Evolutionary conservation across 2,888 invertebrate genomes (phyloP), one percentile per base, ranked within the genome.

Genomic region (Oxytorus armatus): DNA sequence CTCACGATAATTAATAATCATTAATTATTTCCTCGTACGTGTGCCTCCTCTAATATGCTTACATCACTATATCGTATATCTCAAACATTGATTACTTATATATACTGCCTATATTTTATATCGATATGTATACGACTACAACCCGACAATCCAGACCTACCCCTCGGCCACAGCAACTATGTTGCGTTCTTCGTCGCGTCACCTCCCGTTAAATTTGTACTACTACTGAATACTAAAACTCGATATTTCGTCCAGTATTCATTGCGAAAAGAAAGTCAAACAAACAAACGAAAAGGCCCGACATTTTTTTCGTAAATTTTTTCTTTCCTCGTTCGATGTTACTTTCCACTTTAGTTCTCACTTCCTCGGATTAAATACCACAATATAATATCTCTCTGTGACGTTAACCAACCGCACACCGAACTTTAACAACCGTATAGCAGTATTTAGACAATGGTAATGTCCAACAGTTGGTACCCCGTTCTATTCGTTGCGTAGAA

Each of bases 371-470:
- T n/a, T n/a, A n/a, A n/a, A n/a, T n/a, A 53, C 68, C 75, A 51
- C 63, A 69, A 66, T 33, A 73, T 53, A 25, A 18, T n/a, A 79
- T 44, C 42, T 63, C 14, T 59, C 14, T 72, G 33, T 49, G 14
- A 73, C 44, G 53, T 74, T 51, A n/a, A 73, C 79, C 70, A 81
- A 79, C 65, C 68, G 76, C 70, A 80, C 74, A 82, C 73, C 72
- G 78, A 82, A 76, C 75, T 83, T 70, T 70, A 51, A 77, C 73
- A 70, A 77, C 76, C 79, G 79, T 80, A 84, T 84, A 85, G 85
- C 85, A 85, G 90, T 90, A 91, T 89, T 89, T 91, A 91, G 91
- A 91, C 91, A 91, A 91, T 91, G 91, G 91, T 91, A 90, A 91
- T 90, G 88, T 91, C 91, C 91, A 91, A 91, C 91, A 90, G 91